Evolutionary conservation across 2,888 invertebrate species (phyloP).

Genomic region (Mimas tiliae): DNA sequence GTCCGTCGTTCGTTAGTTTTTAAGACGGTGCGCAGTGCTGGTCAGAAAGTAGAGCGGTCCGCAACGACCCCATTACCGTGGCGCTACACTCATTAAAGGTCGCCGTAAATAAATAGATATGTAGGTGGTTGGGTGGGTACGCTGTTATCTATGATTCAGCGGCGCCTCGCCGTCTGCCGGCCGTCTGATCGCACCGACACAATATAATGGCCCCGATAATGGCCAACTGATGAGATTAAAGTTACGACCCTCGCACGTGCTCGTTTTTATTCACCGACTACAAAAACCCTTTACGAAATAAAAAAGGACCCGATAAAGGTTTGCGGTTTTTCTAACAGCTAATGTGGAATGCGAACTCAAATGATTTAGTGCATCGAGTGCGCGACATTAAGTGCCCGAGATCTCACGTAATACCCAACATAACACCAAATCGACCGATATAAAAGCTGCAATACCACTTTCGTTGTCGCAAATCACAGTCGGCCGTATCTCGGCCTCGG

Average conservation of each 20-base stretch:
- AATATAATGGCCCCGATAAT: constrained; percentile 74
- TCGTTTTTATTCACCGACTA: constrained; percentile 39
- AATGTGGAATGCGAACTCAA: constrained; percentile 9
- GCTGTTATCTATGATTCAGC: constrained; percentile 80
- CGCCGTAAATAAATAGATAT: constrained; percentile 76
- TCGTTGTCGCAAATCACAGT: constrained; percentile 83
- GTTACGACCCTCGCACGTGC: constrained; percentile 62
- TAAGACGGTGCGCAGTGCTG: constrained; percentile 45
- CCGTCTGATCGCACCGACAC: constrained; percentile 75
- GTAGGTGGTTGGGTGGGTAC: constrained; percentile 73
- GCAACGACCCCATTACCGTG: constrained; percentile 65
- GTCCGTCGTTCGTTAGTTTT: constrained; percentile 27
- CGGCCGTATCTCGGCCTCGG: constrained; percentile 81
- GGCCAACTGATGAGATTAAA: constrained; percentile 73
- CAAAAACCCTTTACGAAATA: constrained; percentile 16
- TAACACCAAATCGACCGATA: constrained; percentile 79
- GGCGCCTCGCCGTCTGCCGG: constrained; percentile 80
- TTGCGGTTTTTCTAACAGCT: constrained; percentile 3
- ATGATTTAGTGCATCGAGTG: constrained; percentile 26
- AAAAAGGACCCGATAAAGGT: too few relatives aligned
- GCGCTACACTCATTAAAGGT: constrained; percentile 75
- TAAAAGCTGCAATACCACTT: constrained; percentile 84
- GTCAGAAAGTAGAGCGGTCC: constrained; percentile 51
- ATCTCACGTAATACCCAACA: constrained; percentile 73
- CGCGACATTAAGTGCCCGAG: constrained; percentile 47